phyloP scores from a whole-genome alignment of 2,113 vertebrate species.

The Cochlearius cochlearius region DNA sequence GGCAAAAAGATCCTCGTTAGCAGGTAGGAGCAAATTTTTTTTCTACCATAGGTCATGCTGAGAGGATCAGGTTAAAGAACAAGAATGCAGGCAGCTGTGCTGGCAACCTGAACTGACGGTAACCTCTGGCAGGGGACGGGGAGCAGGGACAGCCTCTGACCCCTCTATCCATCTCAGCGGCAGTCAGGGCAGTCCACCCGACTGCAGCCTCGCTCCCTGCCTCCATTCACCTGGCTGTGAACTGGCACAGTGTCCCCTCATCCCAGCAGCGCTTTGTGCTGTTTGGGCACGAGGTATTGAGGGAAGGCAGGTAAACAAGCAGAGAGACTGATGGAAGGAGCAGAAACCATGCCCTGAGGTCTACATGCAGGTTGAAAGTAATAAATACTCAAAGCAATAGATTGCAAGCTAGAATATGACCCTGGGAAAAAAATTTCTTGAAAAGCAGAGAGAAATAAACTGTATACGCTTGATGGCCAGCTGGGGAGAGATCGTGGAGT shows the following conservation, averaged over 20 bases:
- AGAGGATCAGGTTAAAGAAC: neutral
- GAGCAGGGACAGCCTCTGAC: neutral
- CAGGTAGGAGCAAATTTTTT: neutral
- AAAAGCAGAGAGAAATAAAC: neutral
- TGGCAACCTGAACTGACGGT: neutral
- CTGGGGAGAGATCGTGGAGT: neutral
- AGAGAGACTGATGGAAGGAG: neutral
- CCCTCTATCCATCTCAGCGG: neutral
- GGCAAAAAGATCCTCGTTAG: neutral
- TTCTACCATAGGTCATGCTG: rapidly evolving
- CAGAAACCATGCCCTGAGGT: neutral
- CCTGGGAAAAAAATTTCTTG: neutral
- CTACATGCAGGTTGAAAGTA: neutral
- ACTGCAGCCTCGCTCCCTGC: neutral
- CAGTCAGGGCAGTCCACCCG: neutral
- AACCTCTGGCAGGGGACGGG: neutral
- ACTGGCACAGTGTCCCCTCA: rapidly evolving
- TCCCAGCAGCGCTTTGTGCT: rapidly evolving
- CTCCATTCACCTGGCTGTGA: neutral
- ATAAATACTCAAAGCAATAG: neutral
- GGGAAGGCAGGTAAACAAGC: neutral
- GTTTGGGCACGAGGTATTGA: neutral
- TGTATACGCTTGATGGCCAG: neutral
- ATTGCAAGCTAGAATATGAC: neutral
- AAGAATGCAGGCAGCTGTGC: rapidly evolving